Base-by-base conservation (phyloP, 2,113 vertebrate genomes). In the Silurus asotus region DNA sequence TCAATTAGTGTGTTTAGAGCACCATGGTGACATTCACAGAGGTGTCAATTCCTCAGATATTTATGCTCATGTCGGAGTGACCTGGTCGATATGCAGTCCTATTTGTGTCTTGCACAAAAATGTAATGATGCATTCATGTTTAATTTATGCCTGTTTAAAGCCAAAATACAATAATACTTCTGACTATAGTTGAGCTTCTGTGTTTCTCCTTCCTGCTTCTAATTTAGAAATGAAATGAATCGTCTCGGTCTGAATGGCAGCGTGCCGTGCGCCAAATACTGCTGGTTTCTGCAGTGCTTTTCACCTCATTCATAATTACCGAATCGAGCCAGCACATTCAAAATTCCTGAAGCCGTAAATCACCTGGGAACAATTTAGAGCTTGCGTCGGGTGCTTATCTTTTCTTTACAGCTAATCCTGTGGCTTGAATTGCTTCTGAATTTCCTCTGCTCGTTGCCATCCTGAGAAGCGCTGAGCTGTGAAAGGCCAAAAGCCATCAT, bases 401-500 rank as follows among this genome's bases (percentile, higher is more conserved):
- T 62, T 77, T 11, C 20, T 61, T 56, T 67, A 55, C 51, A 53
- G 80, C 53, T 87, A 59, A 84, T 86, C 75, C 86, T 23, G 19
- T 37, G 28, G 53, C 59, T 75, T 84, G 53, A 83, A 83, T 89
- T 77, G 78, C 78, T 81, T 86, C 62, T n/a, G n/a, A 56, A 9
- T 53, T 53, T 81, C 62, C 51, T 48, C 25, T 56, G 48, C 81
- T 85, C 81, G 72, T 84, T 85, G 55, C 84, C 83, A 80, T 69
- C 81, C 53, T 88, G 87, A 91, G 37, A 56, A 9, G 72, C 83
- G 11, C 86, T 80, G 80, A 84, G 85, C 82, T 88, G 87, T 90
- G 86, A 89, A 86, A 89, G 87, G 84, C 85, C 87, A 89, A 78
- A 87, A 82, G 77, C 84, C 86, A 75, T 87, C 83, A 86, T 87